Conservation (phyloP, 2,113 vertebrate genomes). For the Tenrec ecaudatus region DNA sequence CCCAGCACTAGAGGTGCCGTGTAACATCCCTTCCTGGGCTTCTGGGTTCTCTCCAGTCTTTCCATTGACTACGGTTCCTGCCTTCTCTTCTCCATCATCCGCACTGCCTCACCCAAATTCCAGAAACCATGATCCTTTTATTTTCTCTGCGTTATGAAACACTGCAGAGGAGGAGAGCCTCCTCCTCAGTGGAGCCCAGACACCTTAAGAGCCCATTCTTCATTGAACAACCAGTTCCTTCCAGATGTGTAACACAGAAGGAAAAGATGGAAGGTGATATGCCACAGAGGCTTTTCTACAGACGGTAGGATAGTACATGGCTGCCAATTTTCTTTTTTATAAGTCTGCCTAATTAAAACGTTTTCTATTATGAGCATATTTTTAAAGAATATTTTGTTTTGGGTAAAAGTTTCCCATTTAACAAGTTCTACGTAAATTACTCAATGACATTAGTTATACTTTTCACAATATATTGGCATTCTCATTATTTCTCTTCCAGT, state of each 20-base stretch:
- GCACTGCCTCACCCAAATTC: not conserved
- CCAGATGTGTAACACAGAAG: not conserved
- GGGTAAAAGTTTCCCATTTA: not conserved
- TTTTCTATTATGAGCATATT: constrained; percentile 19
- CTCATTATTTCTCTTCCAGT: not conserved
- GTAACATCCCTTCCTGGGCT: not conserved
- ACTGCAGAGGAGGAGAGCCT: not conserved
- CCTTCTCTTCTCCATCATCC: not conserved
- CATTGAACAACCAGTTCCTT: constrained; percentile 20
- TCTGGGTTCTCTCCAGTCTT: constrained; percentile 11
- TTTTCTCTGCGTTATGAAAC: constrained; percentile 35
- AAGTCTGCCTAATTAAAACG: not conserved
- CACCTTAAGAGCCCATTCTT: not conserved
- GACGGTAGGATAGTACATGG: not conserved
- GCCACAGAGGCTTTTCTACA: constrained; percentile 18
- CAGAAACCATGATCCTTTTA: constrained; percentile 6
- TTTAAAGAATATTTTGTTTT: not conserved
- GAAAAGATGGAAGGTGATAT: not conserved
- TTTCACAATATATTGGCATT: not conserved
- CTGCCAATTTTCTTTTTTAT: constrained; percentile 22
- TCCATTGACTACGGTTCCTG: not conserved
- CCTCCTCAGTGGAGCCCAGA: not conserved
- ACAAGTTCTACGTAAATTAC: not conserved
- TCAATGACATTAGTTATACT: not conserved
- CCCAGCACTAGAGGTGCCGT: not conserved